Base-by-base conservation (phyloP, 2,113 vertebrate genomes). In the Glareola pratincola region DNA sequence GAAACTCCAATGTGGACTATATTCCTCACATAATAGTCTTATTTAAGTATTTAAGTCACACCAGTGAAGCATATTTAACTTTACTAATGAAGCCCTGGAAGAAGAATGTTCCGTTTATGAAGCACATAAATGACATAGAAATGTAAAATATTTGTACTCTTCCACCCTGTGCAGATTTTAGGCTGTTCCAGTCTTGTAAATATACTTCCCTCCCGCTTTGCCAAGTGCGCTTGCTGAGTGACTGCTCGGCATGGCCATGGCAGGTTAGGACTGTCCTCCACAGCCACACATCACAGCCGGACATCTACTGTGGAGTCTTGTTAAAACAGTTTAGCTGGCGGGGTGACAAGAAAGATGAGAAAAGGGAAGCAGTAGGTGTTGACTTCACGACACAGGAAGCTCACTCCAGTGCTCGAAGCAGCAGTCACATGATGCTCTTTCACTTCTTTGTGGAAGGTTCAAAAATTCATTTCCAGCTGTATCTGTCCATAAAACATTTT, bases 261-360 rank as follows among this genome's bases (percentile, higher is more conserved):
- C 56, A 22, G 1, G 3, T 2, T 12, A 12, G 1, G 7, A 10
- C 36, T 8, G 18, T 15, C 20, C 43, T 41, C 34, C 34, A 4
- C 50, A 47, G 59, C 8, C n/a, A 5, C 0, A 4, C 1, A 0
- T 2, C 10, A 21, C 36, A 39, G 4, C 10, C 1, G 1, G 7
- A 8, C 34, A 24, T 2, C 63, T n/a, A 1, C 54, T n/a, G 64
- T 36, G 53, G 23, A 47, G 53, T 3, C 39, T 13, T 16, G 14
- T 11, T 10, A 21, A 10, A 69, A 34, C 5, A 27, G 30, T 8
- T 26, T 2, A 17, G 41, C 50, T 73, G 45, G 23, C 1, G 2
- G 6, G 8, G 41, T 6, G 37, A 66, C 34, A 27, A 36, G 23
- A 6, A 27, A 8, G 66, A 59, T 2, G 17, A 64, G 39, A 51